Base-by-base conservation (phyloP, 1,140 invertebrate genomes). In the Kradibia gibbosae region DNA sequence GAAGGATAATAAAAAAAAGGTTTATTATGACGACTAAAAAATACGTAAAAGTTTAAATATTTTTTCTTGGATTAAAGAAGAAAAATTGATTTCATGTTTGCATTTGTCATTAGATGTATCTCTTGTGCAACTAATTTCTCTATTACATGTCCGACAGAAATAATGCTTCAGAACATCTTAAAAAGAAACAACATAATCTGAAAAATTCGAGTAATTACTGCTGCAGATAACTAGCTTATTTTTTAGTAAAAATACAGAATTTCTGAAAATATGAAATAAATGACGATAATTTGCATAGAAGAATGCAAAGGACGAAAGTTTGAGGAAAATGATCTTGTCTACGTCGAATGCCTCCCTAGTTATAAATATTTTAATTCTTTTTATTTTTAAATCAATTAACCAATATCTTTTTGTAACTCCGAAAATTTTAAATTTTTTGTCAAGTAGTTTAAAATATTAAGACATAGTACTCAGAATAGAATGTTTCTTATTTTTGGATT, bases 291-390 rank as follows among this genome's bases (percentile, higher is more conserved):
- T 73, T 53, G 28, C 20, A 53, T 3, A 53, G 48, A 73, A 53
- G 71, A 39, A 53, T 73, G 71, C 45, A 8, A 60, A 73, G 48
- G 53, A 39, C 72, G 36, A 70, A 1, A 65, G 0, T 31, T 45
- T 74, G 45, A 75, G 65, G 71, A 25, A n/a, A 75, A 81, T 81
- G 71, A 76, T 81, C 45, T 55, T 75, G 31, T 34, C 31, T 28
- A 45, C 34, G 31, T 76, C 1, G 42, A 55, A 50, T 34, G 2
- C 28, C 36, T 70, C 28, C 60, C 55, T 81, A 8, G 20, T 76
- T 28, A 60, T 60, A 8, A 10, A n/a, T 73, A 31, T 73, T 42
- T 67, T 79, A 17, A 25, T 60, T 60, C 17, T 1, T 60, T 50
- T 48, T 22, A 36, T 42, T 81, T 70, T 39, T 11, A n/a, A 31